phyloP scores from a whole-genome alignment of 2,888 invertebrate species.

The Sipha maydis region DNA sequence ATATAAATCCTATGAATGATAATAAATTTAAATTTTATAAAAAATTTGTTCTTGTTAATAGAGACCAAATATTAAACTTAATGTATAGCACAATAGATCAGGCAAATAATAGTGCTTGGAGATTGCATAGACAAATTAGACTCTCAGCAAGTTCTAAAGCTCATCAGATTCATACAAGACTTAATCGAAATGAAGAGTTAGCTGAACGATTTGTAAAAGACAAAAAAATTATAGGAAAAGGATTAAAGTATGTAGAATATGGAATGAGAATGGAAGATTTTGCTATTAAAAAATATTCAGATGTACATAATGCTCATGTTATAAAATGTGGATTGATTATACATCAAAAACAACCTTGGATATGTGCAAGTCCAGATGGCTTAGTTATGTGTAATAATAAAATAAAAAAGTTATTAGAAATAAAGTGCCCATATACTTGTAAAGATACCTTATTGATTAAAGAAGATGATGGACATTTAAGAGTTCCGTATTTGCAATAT shows the following conservation, averaged over 20 bases:
- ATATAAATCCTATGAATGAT: constrained; percentile 21
- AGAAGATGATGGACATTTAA: constrained; percentile 33
- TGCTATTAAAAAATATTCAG: constrained; percentile 49
- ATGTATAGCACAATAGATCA: constrained; percentile 51
- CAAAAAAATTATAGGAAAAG: constrained; percentile 43
- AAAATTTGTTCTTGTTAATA: constrained; percentile 32
- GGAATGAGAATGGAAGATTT: constrained; percentile 55
- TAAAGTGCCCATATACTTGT: constrained; percentile 57
- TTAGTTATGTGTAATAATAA: constrained; percentile 16
- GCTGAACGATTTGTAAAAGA: constrained; percentile 43
- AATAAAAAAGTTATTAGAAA: constrained; percentile 48
- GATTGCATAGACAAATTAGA: constrained; percentile 43
- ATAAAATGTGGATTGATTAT: constrained; percentile 55
- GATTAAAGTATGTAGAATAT: constrained; percentile 52
- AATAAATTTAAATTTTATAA: constrained; percentile 39
- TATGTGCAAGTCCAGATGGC: constrained; percentile 60
- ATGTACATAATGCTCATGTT: constrained; percentile 17
- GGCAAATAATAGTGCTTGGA: constrained; percentile 51
- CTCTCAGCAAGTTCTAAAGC: constrained; percentile 59
- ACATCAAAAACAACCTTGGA: constrained; percentile 57
- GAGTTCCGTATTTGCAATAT: constrained; percentile 46
- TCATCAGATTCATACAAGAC: constrained; percentile 52
- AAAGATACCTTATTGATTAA: constrained; percentile 49
- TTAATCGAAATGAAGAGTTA: constrained; percentile 33
- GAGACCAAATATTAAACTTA: constrained; percentile 45